phyloP scores from a whole-genome alignment of 2,888 invertebrate species.

The Eristalis tenax region DNA sequence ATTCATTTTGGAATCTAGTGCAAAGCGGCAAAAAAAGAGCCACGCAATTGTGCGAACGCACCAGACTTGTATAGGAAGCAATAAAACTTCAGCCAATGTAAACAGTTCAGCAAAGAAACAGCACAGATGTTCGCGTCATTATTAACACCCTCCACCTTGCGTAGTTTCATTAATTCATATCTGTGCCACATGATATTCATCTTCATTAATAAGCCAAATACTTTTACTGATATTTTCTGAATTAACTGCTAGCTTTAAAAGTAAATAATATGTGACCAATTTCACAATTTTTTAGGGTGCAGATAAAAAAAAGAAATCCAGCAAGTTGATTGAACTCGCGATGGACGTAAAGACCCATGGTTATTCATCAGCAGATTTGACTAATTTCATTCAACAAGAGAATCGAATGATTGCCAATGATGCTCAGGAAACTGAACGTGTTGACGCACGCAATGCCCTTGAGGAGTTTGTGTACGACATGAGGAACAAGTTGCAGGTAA shows the following conservation, averaged over 20 bases:
- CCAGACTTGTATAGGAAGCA: no score
- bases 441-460: conserved; percentile 97
- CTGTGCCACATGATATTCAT: conserved; percentile 29
- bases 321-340: conserved; percentile 92
- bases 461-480: conserved; percentile 99
- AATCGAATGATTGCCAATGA: conserved; percentile 92
- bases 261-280: background rate
- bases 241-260: background rate
- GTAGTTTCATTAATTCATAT: conserved; percentile 28
- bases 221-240: background rate
- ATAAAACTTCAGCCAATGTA: background rate
- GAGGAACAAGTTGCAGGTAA: conserved; percentile 89
- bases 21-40: no score
- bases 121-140: conserved; percentile 6
- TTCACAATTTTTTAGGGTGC: conserved; percentile 76
- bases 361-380: conserved; percentile 87
- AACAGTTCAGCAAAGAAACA: conserved; percentile 29
- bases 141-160: conserved; percentile 4
- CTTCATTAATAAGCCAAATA: conserved; percentile 28
- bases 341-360: conserved; percentile 90
- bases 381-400: conserved; percentile 90
- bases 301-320: conserved; percentile 89
- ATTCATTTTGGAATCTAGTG: no score
- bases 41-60: no score
- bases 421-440: conserved; percentile 95